Percentiles rank a stretch among this genome's conserved stretches.
These are phyloP conservation scores for Dendrophyllia cribrosa DNA, from an alignment of 64 coral and sea anemone species.

Conservation along the genomic window DNA sequence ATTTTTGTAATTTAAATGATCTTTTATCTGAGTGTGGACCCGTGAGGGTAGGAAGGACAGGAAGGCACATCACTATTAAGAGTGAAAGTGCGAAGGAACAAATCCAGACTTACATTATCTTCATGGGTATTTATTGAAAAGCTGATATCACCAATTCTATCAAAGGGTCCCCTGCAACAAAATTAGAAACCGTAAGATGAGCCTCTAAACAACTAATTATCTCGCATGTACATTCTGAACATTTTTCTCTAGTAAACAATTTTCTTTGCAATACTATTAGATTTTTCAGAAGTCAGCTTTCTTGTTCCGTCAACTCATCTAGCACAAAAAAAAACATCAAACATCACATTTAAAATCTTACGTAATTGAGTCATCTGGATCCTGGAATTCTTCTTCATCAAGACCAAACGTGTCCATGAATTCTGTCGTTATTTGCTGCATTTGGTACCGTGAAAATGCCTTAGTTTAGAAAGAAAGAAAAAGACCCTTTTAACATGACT, in stretches of 20 bases:
- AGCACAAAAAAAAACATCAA: no score
- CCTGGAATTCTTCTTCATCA: conserved; percentile 95
- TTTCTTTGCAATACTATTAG: not conserved
- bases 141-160: conserved; percentile 91
- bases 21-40: no score
- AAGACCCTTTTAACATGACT: not conserved
- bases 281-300: not conserved
- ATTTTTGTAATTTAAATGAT: no score
- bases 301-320: no score
- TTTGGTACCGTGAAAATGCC: conserved; percentile 96
- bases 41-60: no score
- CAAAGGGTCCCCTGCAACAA: conserved; percentile 88
- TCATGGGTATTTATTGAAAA: conserved; percentile 91
- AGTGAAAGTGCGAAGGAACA: no score
- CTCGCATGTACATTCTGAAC: not conserved
- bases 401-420: conserved; percentile 98
- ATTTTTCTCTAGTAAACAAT: not conserved
- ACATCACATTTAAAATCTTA: conserved; percentile 17
- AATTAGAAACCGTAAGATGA: not conserved
- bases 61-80: no score
- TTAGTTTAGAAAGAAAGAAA: conserved; percentile 10
- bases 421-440: conserved; percentile 99
- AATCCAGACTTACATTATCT: conserved; percentile 91
- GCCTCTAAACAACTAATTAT: no score
- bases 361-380: conserved; percentile 89